Conservation (phyloP, 2,113 vertebrate species). For the Piaya cayana region DNA sequence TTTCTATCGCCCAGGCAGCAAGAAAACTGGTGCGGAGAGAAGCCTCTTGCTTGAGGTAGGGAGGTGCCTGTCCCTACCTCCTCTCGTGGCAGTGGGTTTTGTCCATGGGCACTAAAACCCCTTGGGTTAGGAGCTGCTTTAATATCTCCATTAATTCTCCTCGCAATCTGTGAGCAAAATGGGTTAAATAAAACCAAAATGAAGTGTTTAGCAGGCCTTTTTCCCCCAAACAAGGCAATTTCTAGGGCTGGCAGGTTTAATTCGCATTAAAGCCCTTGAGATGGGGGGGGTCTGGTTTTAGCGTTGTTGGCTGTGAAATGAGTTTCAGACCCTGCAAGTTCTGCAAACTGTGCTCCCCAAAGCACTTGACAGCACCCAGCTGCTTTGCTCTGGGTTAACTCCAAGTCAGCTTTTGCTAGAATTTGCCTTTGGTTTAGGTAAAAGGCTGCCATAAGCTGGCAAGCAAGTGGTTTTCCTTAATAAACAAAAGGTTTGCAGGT, state of each 20-base stretch:
- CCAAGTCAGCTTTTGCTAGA: not conserved
- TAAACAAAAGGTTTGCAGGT: not conserved
- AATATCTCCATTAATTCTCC: not conserved
- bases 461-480: not conserved
- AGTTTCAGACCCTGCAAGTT: not conserved
- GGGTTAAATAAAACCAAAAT: not conserved
- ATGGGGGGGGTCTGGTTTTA: not conserved
- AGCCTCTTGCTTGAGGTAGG: not conserved
- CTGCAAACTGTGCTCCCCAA: not conserved
- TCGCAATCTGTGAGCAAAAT: not conserved
- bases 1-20: not conserved
- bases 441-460: not conserved
- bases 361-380: fast-evolving
- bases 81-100: fast-evolving
- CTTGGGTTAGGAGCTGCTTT: not conserved
- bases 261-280: not conserved
- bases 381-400: not conserved
- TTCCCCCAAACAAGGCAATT: not conserved
- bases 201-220: fast-evolving
- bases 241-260: not conserved
- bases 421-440: not conserved
- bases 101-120: not conserved
- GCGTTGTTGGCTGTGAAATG: not conserved
- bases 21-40: not conserved
- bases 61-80: not conserved